These are phyloP conservation scores for Hypotaenidia philippensis DNA, from an alignment of 2,797 vertebrate species.

Conservation along the genomic window DNA sequence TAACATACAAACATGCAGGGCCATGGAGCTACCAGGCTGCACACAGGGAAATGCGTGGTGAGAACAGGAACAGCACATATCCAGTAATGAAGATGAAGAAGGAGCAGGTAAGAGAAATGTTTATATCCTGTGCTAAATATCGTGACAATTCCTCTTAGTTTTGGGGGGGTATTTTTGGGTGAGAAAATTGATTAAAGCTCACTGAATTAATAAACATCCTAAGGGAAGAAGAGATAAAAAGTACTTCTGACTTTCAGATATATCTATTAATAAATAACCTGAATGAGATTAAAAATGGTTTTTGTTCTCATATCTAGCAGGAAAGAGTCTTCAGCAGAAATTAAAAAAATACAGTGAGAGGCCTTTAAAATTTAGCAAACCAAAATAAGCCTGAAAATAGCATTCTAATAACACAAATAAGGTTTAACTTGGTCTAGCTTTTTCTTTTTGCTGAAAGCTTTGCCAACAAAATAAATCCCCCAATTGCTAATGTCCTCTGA, in stretches of 20 bases:
- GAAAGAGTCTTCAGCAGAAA: background rate
- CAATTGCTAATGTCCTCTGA: background rate
- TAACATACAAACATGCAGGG: background rate
- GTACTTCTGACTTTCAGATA: background rate
- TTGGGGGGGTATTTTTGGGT: background rate
- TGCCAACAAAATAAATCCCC: background rate
- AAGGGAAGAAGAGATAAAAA: background rate
- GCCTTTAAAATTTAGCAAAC: background rate
- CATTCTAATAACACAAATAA: background rate
- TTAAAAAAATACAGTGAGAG: background rate
- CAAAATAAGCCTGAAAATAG: background rate
- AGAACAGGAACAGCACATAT: background rate
- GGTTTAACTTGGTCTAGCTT: background rate
- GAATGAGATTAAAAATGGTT: background rate
- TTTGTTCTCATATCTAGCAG: background rate
- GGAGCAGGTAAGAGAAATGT: background rate
- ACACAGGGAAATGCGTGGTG: fast-evolving
- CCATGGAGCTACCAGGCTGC: background rate
- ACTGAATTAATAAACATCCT: fast-evolving
- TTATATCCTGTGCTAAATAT: background rate
- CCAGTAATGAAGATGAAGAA: background rate
- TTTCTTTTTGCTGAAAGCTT: background rate
- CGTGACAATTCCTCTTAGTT: background rate
- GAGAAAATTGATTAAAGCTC: background rate
- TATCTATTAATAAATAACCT: background rate